Conservation (phyloP, 1,140 invertebrate genomes). For the Drosophila repletoides region DNA sequence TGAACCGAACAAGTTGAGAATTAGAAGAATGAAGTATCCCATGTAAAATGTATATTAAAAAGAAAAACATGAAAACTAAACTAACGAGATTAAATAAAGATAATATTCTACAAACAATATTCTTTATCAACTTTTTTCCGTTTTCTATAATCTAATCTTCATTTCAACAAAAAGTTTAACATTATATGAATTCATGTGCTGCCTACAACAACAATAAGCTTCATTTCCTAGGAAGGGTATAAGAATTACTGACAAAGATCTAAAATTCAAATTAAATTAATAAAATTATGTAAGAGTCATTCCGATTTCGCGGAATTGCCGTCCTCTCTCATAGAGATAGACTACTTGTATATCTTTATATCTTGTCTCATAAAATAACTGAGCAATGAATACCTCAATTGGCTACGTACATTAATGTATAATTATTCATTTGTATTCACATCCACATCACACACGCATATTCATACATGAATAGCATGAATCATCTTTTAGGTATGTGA, state of each 20-base stretch:
- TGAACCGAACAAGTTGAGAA: constrained; percentile 17
- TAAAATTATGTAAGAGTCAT: no score
- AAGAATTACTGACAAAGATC: no score
- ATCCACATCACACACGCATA: not conserved
- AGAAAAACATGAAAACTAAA: constrained; percentile 23
- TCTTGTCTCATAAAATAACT: no score
- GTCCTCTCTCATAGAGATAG: no score
- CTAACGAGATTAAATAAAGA: constrained; percentile 75
- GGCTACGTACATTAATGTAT: not conserved
- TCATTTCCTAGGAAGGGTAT: no score
- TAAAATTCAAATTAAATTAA: no score
- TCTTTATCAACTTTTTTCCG: constrained; percentile 3
- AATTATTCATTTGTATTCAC: constrained; percentile 6
- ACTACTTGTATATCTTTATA: constrained; percentile 3
- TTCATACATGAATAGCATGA: constrained; percentile 17
- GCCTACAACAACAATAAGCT: no score
- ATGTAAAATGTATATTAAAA: constrained; percentile 18
- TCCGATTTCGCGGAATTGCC: no score
- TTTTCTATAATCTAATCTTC: no score
- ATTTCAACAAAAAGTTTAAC: no score
- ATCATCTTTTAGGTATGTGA: constrained; percentile 12
- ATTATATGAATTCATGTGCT: no score
- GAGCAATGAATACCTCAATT: constrained; percentile 23
- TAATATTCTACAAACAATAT: constrained; percentile 46
- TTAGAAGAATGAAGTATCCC: constrained; percentile 11